Base-by-base conservation (phyloP, 2,113 vertebrate genomes). In the Triplophysa siluroides region DNA sequence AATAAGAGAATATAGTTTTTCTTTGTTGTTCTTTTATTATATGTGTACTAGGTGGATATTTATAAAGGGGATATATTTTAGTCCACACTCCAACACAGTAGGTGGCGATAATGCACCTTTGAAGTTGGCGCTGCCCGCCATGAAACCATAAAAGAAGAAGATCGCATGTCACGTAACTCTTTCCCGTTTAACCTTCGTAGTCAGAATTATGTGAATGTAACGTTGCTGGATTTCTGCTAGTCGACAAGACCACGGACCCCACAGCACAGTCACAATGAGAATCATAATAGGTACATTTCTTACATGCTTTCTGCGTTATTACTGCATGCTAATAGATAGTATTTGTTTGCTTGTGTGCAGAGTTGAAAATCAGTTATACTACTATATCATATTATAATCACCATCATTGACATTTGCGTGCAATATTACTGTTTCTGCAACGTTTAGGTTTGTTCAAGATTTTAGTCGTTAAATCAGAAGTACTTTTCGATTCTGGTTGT, bases 231-330 rank as follows among this genome's bases (percentile, higher is more conserved):
- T 47, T 23, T 75, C 14, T 16, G 24, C n/a, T 47, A 8, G 16
- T 11, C 1, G 2, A 4, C 1, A 10, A 1, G 0, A 11, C 69
- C 16, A 26, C 50, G 50, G 63, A 26, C 1, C 21, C 9, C 7
- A 41, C 3, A 0, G 1, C 0, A 12, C 8, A 60, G 13, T 19
- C 14, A 6, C 0, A 14, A 94, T 94, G 93, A 90, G 91, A 84
- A 78, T 94, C 7, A 76, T 94, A 43, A 85, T 94, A 79, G 93
- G 93, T 93, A 87, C n/a, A 77, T 38, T 12, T 7, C 43, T 14
- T 54, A 3, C 54, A 54, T 33, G 2, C 7, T 1, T 76, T 47
- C 21, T 38, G 13, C 45, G 12, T 23, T 50, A 19, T 50, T 4
- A 14, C 4, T 64, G 43, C 23, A 33, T 65, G 61, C 13, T n/a